Conservation (phyloP, 2,797 vertebrate species). For the Xenentodon cancila region DNA sequence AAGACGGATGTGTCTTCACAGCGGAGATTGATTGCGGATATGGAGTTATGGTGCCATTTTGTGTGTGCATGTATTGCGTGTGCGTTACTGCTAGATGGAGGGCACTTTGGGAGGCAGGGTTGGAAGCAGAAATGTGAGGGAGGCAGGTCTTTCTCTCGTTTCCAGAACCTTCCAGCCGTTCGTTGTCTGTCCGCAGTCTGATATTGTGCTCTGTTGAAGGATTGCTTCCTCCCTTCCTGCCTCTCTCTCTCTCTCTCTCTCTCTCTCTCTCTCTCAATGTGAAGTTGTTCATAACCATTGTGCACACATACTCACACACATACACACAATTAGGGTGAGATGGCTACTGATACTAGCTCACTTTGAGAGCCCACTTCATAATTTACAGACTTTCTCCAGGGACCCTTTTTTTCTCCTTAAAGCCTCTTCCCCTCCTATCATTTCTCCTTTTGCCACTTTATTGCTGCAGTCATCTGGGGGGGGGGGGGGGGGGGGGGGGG, state of each 20-base stretch:
- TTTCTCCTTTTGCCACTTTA: conserved; percentile 74
- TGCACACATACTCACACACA: conserved; percentile 43
- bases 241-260: conserved; percentile 50
- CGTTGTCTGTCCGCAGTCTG: conserved; percentile 76
- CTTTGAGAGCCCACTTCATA: conserved; percentile 69
- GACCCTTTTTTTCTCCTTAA: conserved; percentile 55
- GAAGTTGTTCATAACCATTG: conserved; percentile 65
- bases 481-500: conserved; percentile 22
- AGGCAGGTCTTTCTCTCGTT: conserved; percentile 73
- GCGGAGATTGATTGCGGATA: conserved; percentile 99
- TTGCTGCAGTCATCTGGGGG: conserved; percentile 67
- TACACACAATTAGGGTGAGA: conserved; percentile 70
- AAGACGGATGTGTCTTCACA: conserved; percentile 99
- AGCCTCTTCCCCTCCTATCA: conserved; percentile 61
- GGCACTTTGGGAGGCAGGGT: conserved; percentile 70
- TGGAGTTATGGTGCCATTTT: conserved; percentile 93
- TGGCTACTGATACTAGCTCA: conserved; percentile 69
- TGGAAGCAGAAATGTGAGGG: conserved; percentile 68
- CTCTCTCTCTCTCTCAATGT: conserved; percentile 45
- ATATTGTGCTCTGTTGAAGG: conserved; percentile 81
- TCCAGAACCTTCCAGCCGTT: conserved; percentile 79
- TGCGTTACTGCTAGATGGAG: conserved; percentile 67
- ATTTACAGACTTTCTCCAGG: conserved; percentile 75
- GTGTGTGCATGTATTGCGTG: conserved; percentile 51
- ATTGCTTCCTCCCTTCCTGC: conserved; percentile 79